Conservation (phyloP, 2,888 invertebrate species). For the Geophilus truncorum region DNA sequence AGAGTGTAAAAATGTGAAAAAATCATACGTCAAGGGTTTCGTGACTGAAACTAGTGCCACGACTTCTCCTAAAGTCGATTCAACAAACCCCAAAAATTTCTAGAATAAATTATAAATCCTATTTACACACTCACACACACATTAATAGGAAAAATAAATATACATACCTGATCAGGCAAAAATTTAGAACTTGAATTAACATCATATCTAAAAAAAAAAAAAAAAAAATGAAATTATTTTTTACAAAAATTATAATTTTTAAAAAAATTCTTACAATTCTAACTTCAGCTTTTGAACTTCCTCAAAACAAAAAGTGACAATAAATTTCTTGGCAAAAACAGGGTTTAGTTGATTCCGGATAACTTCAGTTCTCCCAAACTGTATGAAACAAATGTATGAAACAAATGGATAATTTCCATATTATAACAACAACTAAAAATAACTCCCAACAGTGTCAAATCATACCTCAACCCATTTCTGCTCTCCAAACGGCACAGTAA, state of each 20-base stretch:
- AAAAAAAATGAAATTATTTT: not conserved
- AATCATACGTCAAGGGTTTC: not conserved
- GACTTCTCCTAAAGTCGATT: not conserved
- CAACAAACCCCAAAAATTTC: not conserved
- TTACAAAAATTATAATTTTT: not conserved
- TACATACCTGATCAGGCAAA: conserved; percentile 31
- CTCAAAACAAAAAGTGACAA: conserved; percentile 52
- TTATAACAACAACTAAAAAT: no score
- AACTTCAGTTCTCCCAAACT: conserved; percentile 42
- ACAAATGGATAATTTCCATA: no score
- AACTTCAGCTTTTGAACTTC: conserved; percentile 51
- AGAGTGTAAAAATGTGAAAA: no score
- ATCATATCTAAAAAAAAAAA: conserved; percentile 36
- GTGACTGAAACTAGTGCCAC: not conserved
- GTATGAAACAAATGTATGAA: no score
- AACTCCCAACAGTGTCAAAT: no score
- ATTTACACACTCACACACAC: not conserved
- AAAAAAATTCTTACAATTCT: conserved; percentile 44
- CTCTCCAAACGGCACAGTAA: not conserved
- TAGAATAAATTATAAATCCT: not conserved
- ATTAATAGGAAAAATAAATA: not conserved
- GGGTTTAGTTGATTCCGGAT: conserved; percentile 47
- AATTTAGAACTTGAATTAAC: conserved; percentile 29
- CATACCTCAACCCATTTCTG: not conserved
- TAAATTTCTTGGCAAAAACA: conserved; percentile 51